Evolutionary conservation across 2,113 vertebrate species (phyloP).

Genomic region (Asarcornis scutulata): DNA sequence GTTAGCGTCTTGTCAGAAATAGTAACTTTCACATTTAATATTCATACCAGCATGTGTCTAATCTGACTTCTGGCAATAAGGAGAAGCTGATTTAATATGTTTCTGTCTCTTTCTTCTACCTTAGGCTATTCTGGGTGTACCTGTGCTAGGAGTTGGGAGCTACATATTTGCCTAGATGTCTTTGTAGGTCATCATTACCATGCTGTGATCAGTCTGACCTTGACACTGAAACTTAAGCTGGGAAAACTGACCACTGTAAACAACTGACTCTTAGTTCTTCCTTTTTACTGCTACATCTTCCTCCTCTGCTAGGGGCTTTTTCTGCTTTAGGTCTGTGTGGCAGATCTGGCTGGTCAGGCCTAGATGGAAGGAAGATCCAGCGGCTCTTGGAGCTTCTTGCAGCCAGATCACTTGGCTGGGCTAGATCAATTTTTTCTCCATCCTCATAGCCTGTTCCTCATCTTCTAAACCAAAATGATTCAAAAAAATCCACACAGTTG

Average conservation of each 20-base stretch:
- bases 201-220: not conserved
- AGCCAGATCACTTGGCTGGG: not conserved
- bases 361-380: not conserved
- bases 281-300: not conserved
- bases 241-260: not conserved
- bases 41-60: not conserved
- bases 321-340: not conserved
- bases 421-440: not conserved
- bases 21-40: not conserved
- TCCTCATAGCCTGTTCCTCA: not conserved
- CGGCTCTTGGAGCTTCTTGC: not conserved
- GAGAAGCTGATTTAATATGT: not conserved
- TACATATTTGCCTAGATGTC: not conserved
- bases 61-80: not conserved
- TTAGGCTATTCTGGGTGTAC: not conserved
- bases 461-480: not conserved
- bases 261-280: not conserved
- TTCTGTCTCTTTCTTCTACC: not conserved
- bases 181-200: not conserved
- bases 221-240: not conserved
- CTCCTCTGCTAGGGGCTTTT: not conserved
- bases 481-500: not conserved
- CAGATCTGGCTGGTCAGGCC: not conserved
- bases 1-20: not conserved
- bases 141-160: not conserved